Evolutionary conservation across 2,888 invertebrate species (phyloP), one percentile per base, ranked within the genome.

Genomic region (Priocnemis perturbator): DNA sequence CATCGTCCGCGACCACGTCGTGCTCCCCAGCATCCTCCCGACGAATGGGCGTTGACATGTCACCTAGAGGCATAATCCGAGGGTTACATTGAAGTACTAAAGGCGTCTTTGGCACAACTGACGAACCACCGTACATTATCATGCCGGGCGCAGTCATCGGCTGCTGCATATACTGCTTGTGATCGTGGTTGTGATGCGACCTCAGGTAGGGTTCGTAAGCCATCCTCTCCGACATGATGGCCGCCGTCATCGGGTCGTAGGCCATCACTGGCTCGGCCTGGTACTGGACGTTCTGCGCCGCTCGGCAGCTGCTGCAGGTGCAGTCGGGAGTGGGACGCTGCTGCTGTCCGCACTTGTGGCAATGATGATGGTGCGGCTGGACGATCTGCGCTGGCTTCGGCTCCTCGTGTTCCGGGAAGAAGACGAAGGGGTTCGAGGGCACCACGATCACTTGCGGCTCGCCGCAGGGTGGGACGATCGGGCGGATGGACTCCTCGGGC

Each of bases 301-400:
- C 17, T 7, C 1, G 14, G 37, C 30, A 57, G 44, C 17, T 57
- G 44, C 19, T 17, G 26, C 37, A 20, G 3, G 2, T 3, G 57
- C 23, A 17, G 1, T n/a, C 19, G 20, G 19, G n/a, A 21, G 11
- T 11, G 19, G 15, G 21, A 7, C 21, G 58, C 14, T 11, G n/a
- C 14, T 4, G 58, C 15, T 61, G 17, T 1, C 2, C 60, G 17
- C 17, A 17, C 1, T 17, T 60, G 47, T 17, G 21, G 50, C 9
- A 17, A n/a, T 7, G 48, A 17, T 64, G 55, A 5, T 68, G 56
- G n/a, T 47, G 0, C 19, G 53, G 62, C 5, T 47, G 55, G 26
- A 60, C 67, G 3, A 17, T 59, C 37, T 2, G 52, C 52, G 14
- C 26, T 4, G 20, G 55, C 17, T 30, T 55, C 14, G 14, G 52